These are phyloP conservation scores for Drosophila recens DNA, from an alignment of 2,888 invertebrate species.

Conservation along the genomic window DNA sequence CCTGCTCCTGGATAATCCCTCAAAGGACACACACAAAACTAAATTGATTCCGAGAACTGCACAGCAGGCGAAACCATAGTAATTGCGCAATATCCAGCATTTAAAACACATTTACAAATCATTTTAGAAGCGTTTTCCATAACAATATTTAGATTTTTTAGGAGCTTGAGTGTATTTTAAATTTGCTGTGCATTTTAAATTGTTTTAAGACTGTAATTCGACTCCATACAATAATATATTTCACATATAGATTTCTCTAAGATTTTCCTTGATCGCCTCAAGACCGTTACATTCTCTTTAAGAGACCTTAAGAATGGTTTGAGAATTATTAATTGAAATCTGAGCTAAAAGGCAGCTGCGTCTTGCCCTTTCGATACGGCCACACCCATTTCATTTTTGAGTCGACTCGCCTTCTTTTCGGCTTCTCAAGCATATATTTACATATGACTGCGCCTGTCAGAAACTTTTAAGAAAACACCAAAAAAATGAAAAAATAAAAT, in stretches of 20 bases:
- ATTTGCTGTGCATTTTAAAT: not conserved
- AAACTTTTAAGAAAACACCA: slow-evolving; percentile 61
- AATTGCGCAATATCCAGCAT: slow-evolving; percentile 16
- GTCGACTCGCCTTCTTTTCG: slow-evolving; percentile 16
- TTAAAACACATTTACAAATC: not conserved
- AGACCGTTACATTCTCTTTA: slow-evolving; percentile 16
- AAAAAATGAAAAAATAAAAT: slow-evolving; percentile 14
- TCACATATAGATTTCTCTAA: not conserved
- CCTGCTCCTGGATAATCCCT: slow-evolving; percentile 37
- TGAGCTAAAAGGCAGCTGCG: slow-evolving; percentile 66
- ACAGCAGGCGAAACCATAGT: slow-evolving; percentile 24
- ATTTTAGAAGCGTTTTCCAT: not conserved
- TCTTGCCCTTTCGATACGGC: slow-evolving; percentile 25
- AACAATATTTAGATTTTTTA: not conserved
- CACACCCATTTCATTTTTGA: slow-evolving; percentile 61
- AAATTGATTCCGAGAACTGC: slow-evolving; percentile 45
- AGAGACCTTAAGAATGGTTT: slow-evolving; percentile 13
- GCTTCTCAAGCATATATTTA: slow-evolving; percentile 46
- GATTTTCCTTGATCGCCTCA: slow-evolving; percentile 2
- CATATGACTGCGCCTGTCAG: slow-evolving; percentile 77
- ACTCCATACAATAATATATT: not conserved
- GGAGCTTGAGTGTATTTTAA: not conserved
- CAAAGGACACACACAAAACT: slow-evolving; percentile 40
- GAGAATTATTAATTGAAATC: slow-evolving; percentile 59
- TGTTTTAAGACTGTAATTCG: not conserved